A percentile compares a stretch with the other conserved stretches of the same genome.
phyloP scores from a whole-genome alignment of 2,797 vertebrate species.

The Lacerta bilineata region DNA sequence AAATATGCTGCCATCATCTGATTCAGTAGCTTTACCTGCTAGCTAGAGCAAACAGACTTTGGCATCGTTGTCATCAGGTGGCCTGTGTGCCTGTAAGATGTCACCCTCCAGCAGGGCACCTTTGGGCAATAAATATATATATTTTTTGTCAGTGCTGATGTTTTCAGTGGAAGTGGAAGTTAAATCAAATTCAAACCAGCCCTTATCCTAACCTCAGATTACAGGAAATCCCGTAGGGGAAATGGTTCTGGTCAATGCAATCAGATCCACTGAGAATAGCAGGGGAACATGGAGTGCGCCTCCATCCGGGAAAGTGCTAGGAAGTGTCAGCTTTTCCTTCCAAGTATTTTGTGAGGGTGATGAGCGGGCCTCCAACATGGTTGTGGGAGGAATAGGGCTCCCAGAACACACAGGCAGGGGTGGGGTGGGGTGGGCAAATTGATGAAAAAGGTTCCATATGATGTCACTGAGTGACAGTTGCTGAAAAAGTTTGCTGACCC shows the following conservation, averaged over 20 bases:
- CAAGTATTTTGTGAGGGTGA: background rate
- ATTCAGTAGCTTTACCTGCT: background rate
- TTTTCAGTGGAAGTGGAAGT: background rate
- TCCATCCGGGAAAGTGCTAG: background rate
- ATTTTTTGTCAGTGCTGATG: background rate
- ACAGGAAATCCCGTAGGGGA: background rate
- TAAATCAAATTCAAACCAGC: slow-evolving; percentile 4
- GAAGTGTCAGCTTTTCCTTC: background rate
- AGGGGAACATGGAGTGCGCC: no score
- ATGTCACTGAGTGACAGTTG: background rate
- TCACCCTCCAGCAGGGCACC: slow-evolving; percentile 31
- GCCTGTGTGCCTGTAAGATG: slow-evolving; percentile 40
- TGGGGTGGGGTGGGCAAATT: no score
- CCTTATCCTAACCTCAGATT: background rate
- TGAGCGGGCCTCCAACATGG: background rate
- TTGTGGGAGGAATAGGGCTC: background rate
- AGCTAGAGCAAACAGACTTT: slow-evolving; percentile 45
- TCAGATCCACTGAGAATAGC: background rate
- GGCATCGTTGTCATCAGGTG: slow-evolving; percentile 1
- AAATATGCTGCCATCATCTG: background rate
- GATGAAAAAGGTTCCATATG: background rate
- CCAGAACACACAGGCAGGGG: background rate
- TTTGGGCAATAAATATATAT: slow-evolving; percentile 26
- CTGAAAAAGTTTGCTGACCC: no score
- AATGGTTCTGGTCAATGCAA: background rate